Evolutionary conservation across 1,140 invertebrate genomes (phyloP), one percentile per base, ranked within the genome.

Genomic region (Drosophila hydei): DNA sequence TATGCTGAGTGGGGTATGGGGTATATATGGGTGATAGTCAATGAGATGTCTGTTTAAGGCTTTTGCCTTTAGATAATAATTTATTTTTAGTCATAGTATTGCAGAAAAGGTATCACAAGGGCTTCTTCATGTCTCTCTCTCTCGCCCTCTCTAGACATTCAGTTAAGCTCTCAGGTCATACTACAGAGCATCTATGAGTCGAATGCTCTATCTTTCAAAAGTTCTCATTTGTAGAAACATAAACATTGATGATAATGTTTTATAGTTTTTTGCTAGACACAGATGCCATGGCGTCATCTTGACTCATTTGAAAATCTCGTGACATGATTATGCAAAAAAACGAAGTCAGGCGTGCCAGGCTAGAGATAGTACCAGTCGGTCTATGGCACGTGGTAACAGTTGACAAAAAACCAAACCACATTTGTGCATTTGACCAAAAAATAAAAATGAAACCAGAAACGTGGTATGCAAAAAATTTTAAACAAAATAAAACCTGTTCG

Each of bases 401-500:
- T 43, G 9, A 50, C 27, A 55, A 55, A 33, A 33, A 33, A 33
- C 3, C 30, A 55, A 18, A 14, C 4, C 14, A 16, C 21, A 67
- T 56, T 54, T 52, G 33, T 63, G 30, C 51, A 48, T 27, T 16
- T 19, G 30, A 55, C 40, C 6, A 33, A 33, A 42, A 42, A 42
- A 16, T 5, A 42, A 42, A 21, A 14, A 45, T 54, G 16, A 52
- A 52, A 11, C 16, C 64, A 43, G 14, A 14, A 52, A 72, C 45
- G 30, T 3, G 11, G 30, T 33, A 33, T 33, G 30, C 30, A 33
- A 52, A 43, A 38, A 36, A 38, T 9, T 50, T 73, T 60, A 77
- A 83, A 62, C 74, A 73, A 62, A 83, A 81, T 70, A 88, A 81
- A 81, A 85, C 81, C 81, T 81, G 81, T 85, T 85, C 68, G 54